These are phyloP conservation scores for Harpagifer antarcticus DNA, from an alignment of 2,797 vertebrate species.

Conservation along the genomic window DNA sequence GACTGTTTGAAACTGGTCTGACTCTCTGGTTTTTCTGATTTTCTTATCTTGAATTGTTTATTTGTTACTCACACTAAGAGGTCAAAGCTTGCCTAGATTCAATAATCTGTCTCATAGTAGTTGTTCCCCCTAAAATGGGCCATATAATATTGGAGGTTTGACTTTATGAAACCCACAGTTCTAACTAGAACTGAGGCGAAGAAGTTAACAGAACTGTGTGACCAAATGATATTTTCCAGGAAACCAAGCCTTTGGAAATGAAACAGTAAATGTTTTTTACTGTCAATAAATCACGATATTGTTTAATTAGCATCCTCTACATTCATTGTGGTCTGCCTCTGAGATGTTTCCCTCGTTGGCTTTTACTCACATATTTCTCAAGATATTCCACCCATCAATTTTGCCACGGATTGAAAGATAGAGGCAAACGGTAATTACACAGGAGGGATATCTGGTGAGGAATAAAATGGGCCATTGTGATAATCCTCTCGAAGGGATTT, in stretches of 20 bases:
- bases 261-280: constrained; percentile 73
- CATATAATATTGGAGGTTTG: constrained; percentile 33
- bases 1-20: constrained; percentile 3
- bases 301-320: constrained; percentile 75
- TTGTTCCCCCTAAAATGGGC: constrained; percentile 34
- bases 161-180: constrained; percentile 43
- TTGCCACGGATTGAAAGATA: constrained; percentile 55
- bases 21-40: constrained; percentile 27
- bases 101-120: constrained; percentile 29
- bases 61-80: constrained; percentile 15
- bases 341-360: constrained; percentile 68
- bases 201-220: constrained; percentile 50
- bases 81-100: constrained; percentile 3
- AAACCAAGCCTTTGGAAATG: constrained; percentile 67
- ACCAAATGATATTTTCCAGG: constrained; percentile 71
- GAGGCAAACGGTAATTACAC: constrained; percentile 69
- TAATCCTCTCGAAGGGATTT: constrained; percentile 63
- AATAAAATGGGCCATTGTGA: constrained; percentile 70
- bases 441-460: constrained; percentile 55
- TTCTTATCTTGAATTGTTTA: constrained; percentile 36
- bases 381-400: constrained; percentile 73
- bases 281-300: constrained; percentile 77
- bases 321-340: constrained; percentile 73
- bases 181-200: constrained; percentile 40
- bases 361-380: constrained; percentile 72